These are phyloP conservation scores for Luperina nickerlii DNA, from an alignment of 2,888 invertebrate species.

Conservation along the genomic window DNA sequence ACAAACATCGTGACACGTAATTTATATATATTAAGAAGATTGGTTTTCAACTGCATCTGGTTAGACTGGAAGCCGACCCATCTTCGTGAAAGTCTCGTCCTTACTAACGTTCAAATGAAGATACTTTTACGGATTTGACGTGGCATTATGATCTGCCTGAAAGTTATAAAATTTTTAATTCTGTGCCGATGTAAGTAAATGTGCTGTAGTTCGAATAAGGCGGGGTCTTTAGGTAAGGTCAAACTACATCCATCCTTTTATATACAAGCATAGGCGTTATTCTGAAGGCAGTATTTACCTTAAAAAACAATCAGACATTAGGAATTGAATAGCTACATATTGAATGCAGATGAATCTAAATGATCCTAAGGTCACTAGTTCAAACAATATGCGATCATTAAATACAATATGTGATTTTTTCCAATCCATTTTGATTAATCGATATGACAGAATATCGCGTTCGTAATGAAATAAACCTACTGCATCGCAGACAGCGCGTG, in stretches of 20 bases:
- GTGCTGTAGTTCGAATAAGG: neutral
- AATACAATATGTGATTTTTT: constrained; percentile 20
- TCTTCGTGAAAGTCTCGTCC: too few species aligned
- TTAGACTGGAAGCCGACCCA: neutral
- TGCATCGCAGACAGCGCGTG: constrained; percentile 43
- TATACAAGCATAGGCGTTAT: neutral
- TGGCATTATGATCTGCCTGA: too few species aligned
- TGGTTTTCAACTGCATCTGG: neutral
- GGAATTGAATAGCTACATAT: constrained; percentile 2
- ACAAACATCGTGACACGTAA: too few species aligned
- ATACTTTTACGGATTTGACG: neutral
- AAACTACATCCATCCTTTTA: neutral
- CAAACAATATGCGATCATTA: constrained; percentile 24
- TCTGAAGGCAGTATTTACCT: neutral
- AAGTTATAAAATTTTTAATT: neutral
- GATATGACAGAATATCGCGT: constrained; percentile 25
- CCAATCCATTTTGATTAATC: constrained; percentile 50
- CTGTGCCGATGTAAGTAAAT: neutral
- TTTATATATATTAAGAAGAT: too few species aligned
- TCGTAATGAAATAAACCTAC: constrained; percentile 58
- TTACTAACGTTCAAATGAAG: neutral
- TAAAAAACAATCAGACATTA: constrained; percentile 15
- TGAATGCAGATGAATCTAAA: constrained; percentile 49
- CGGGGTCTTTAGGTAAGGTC: neutral
- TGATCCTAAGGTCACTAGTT: constrained; percentile 25